Evolutionary conservation across 2,888 invertebrate species (phyloP).

Genomic region (Drosophila trichaetosa): DNA sequence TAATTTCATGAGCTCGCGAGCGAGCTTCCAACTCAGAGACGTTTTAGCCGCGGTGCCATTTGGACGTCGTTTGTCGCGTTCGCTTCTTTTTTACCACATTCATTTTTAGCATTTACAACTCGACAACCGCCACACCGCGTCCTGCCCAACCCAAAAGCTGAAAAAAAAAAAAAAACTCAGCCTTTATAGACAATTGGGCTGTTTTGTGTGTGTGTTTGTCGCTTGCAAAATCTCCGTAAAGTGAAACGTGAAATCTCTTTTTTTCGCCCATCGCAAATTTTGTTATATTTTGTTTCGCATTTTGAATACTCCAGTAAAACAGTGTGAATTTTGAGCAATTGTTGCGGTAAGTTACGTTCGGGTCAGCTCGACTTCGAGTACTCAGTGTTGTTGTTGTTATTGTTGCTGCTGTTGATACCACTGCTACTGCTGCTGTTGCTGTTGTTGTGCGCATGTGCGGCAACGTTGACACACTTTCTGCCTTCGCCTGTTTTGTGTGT

Average conservation of each 20-base stretch:
- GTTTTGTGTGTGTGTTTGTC: slow-evolving; percentile 20
- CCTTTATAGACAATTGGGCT: slow-evolving; percentile 28
- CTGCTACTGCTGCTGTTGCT: slow-evolving; percentile 20
- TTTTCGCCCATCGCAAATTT: slow-evolving; percentile 29
- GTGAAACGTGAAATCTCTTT: slow-evolving; percentile 61
- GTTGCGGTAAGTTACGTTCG: slow-evolving; percentile 66
- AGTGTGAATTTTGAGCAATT: slow-evolving; percentile 53
- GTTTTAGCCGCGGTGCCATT: slow-evolving; percentile 66
- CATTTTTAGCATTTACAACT: slow-evolving; percentile 4
- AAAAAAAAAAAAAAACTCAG: slow-evolving; percentile 17
- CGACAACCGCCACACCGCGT: slow-evolving; percentile 41
- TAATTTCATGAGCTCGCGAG: slow-evolving; percentile 67
- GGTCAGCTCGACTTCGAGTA: slow-evolving; percentile 35
- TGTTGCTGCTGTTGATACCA: slow-evolving; percentile 9
- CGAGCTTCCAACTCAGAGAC: slow-evolving; percentile 60
- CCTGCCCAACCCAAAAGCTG: slow-evolving; percentile 25
- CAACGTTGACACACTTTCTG: slow-evolving; percentile 76
- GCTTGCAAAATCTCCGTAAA: slow-evolving; percentile 58
- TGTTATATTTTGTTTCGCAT: slow-evolving; percentile 6
- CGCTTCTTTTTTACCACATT: slow-evolving; percentile 18
- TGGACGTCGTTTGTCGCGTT: slow-evolving; percentile 60
- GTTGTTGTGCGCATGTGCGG: slow-evolving; percentile 71
- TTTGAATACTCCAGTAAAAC: slow-evolving; percentile 36
- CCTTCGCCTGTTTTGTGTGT: slow-evolving; percentile 37
- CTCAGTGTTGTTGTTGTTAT: slow-evolving; percentile 14